A percentile compares a stretch with the other conserved stretches of the same genome.
phyloP scores from a whole-genome alignment of 2,797 vertebrate genomes.

The Enteromius treurensis region DNA sequence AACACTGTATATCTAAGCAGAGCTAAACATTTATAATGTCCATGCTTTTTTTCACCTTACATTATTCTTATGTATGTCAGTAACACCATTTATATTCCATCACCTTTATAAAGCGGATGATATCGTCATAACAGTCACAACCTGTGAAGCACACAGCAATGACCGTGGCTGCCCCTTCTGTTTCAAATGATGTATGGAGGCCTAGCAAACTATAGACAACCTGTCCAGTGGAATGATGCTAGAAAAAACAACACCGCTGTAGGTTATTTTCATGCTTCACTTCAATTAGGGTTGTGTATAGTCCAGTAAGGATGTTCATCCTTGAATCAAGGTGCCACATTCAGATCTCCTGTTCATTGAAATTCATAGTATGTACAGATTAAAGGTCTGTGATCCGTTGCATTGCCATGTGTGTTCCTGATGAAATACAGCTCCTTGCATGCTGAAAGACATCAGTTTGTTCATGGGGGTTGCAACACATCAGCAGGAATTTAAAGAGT shows the following conservation, averaged over 20 bases:
- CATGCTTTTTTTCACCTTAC: background rate
- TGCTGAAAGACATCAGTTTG: background rate
- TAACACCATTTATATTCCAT: background rate
- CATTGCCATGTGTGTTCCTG: background rate
- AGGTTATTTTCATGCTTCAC: conserved; percentile 33
- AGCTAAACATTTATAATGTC: background rate
- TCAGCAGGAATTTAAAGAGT: background rate
- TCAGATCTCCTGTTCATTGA: background rate
- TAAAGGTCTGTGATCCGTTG: background rate
- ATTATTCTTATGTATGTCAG: background rate
- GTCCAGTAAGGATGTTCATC: conserved; percentile 3
- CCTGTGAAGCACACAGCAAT: background rate
- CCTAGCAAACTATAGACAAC: conserved; percentile 13
- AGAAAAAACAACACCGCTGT: background rate
- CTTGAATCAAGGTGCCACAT: conserved; percentile 21
- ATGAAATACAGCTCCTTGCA: background rate
- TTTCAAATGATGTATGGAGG: conserved; percentile 28
- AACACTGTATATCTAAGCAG: background rate
- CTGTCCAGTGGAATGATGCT: conserved; percentile 8
- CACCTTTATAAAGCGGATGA: background rate
- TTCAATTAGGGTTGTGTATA: conserved; percentile 4
- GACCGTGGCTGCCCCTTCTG: background rate
- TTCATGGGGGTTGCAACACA: background rate
- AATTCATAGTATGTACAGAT: background rate
- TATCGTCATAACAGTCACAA: background rate